These are phyloP conservation scores for Cygnus olor DNA, from an alignment of 2,797 vertebrate species.

Conservation along the genomic window DNA sequence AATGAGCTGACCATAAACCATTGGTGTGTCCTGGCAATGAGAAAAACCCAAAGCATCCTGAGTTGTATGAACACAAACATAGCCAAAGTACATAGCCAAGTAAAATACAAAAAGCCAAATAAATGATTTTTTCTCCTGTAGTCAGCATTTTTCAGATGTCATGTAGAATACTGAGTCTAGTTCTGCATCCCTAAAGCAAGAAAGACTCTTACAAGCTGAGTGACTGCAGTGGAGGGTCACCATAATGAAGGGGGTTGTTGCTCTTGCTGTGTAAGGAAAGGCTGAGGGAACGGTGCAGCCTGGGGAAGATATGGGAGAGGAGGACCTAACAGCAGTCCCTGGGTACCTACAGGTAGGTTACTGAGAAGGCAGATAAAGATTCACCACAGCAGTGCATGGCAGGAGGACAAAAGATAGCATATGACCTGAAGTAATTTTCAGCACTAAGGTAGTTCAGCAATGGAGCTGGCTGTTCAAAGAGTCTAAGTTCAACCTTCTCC, in stretches of 20 bases:
- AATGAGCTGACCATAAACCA: background rate
- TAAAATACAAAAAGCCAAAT: background rate
- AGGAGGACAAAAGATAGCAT: background rate
- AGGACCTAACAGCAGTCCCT: background rate
- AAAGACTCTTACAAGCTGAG: background rate
- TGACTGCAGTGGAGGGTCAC: background rate
- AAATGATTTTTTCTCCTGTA: background rate
- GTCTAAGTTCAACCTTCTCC: background rate
- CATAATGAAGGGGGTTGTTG: accelerated
- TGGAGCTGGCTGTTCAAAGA: background rate
- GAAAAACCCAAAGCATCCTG: background rate
- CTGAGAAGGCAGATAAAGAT: background rate
- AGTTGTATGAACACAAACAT: background rate
- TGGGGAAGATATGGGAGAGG: background rate
- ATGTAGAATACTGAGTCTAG: background rate
- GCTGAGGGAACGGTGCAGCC: background rate
- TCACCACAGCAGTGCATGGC: background rate
- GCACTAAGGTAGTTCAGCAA: background rate
- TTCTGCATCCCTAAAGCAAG: background rate
- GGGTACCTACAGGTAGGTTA: background rate
- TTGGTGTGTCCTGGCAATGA: background rate
- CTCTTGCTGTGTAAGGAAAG: background rate
- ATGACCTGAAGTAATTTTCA: background rate
- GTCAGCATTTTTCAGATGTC: background rate
- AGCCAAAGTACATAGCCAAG: background rate